phyloP scores from a whole-genome alignment of 2,113 vertebrate genomes.

The Pachycephala philippinensis region DNA sequence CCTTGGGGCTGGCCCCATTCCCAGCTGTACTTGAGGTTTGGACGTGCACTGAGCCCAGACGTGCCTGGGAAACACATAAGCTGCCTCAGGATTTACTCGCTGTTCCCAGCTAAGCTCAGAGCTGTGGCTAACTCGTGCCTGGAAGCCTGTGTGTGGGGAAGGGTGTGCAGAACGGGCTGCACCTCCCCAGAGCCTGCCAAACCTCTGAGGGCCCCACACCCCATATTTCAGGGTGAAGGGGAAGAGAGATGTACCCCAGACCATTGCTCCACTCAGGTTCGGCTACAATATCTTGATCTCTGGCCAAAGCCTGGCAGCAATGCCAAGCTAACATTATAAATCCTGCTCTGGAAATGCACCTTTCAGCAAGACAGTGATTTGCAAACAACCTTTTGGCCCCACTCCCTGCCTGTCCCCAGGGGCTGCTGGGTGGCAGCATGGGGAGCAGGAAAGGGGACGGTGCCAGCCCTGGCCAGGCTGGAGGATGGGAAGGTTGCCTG shows the following conservation, averaged over 20 bases:
- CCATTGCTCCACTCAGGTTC: background rate
- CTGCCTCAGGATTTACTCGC: background rate
- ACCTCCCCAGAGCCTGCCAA: background rate
- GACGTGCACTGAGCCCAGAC: background rate
- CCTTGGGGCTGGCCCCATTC: background rate
- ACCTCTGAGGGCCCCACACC: fast-evolving
- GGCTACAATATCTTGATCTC: background rate
- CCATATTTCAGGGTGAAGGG: background rate
- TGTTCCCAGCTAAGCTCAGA: background rate
- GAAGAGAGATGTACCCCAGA: background rate
- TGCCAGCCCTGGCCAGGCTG: background rate
- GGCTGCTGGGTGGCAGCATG: background rate
- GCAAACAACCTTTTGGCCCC: background rate
- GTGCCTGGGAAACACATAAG: background rate
- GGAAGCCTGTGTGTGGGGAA: fast-evolving
- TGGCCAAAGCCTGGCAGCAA: background rate
- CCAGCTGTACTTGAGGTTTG: background rate
- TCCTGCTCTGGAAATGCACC: background rate
- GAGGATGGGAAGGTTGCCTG: background rate
- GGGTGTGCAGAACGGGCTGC: background rate
- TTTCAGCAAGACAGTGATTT: background rate
- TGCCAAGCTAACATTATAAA: background rate
- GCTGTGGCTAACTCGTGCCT: background rate
- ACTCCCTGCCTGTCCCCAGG: background rate
- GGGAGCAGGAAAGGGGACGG: background rate